These are phyloP conservation scores for Hyposmocoma kahamanoa DNA, from an alignment of 1,140 invertebrate genomes.

Conservation along the genomic window DNA sequence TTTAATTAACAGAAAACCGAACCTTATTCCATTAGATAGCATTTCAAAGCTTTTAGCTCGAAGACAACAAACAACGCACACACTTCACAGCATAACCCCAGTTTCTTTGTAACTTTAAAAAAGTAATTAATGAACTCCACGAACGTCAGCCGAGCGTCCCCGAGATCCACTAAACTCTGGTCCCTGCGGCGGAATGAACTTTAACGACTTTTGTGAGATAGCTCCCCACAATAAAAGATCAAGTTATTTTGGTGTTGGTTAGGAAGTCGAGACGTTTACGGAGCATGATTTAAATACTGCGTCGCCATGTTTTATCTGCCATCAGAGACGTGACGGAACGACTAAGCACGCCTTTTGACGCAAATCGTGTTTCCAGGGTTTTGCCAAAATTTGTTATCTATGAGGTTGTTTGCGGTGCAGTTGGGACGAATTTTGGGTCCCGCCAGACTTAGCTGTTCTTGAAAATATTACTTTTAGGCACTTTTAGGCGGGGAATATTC, in stretches of 20 bases:
- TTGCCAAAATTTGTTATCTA: constrained; percentile 11
- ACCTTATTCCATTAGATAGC: no score
- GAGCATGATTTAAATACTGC: constrained; percentile 50
- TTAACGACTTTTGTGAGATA: neutral
- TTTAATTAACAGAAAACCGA: no score
- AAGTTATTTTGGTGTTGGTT: constrained; percentile 23
- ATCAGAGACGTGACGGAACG: constrained; percentile 45
- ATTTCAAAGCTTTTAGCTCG: no score
- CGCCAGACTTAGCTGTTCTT: no score
- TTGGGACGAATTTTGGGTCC: neutral
- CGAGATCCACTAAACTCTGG: neutral
- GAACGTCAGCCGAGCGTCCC: constrained; percentile 14
- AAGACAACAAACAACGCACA: neutral
- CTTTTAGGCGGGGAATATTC: no score
- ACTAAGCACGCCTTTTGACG: constrained; percentile 23
- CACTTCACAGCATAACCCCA: neutral
- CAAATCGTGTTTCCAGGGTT: constrained; percentile 13
- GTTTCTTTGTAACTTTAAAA: constrained; percentile 41
- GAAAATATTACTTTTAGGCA: no score
- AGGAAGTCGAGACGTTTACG: constrained; percentile 35
- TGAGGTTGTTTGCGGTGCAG: neutral
- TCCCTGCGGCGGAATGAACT: neutral
- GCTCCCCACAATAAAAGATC: constrained; percentile 14
- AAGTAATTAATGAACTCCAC: constrained; percentile 59
- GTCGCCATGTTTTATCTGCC: constrained; percentile 37